Percentiles rank a stretch among this genome's conserved stretches.
Conservation (phyloP, 1,140 invertebrate species). For the Drusus annulatus region DNA sequence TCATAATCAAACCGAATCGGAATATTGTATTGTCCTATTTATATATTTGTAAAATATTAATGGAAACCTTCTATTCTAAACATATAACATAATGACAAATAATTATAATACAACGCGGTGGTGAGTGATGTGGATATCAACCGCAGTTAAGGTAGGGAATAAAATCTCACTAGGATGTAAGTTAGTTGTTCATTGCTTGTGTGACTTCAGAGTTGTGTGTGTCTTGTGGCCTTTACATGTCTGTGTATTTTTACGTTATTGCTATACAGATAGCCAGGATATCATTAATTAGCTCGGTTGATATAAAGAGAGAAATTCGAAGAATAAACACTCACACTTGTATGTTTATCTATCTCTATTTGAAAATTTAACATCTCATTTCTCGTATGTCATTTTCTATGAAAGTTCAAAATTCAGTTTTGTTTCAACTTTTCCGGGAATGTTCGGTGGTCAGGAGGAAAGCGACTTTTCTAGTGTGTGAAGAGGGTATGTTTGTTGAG, state of each 20-base stretch:
- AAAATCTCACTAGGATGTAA: slow-evolving; percentile 28
- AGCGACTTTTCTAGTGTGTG: not conserved
- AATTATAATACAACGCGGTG: not conserved
- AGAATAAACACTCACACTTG: not conserved
- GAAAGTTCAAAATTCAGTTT: not conserved
- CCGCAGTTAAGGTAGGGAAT: slow-evolving; percentile 8
- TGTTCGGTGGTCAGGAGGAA: not conserved
- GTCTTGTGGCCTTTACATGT: slow-evolving; percentile 59
- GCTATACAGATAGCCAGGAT: slow-evolving; percentile 6
- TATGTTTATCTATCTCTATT: not conserved
- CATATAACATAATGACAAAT: slow-evolving; percentile 47
- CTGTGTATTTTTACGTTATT: slow-evolving; percentile 45
- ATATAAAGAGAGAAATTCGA: not conserved
- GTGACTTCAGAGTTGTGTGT: slow-evolving; percentile 56
- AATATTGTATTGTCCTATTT: slow-evolving; percentile 41
- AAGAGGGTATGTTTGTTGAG: slow-evolving; percentile 13
- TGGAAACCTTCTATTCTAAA: slow-evolving; percentile 41
- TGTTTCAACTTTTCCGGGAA: not conserved
- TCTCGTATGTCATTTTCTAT: slow-evolving; percentile 5
- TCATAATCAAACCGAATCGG: slow-evolving; percentile 3
- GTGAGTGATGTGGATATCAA: not conserved
- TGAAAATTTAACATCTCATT: not conserved
- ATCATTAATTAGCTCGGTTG: slow-evolving; percentile 36
- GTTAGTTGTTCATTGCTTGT: slow-evolving; percentile 53
- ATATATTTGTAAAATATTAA: slow-evolving; percentile 48